phyloP scores from a whole-genome alignment of 2,113 vertebrate species.

The Indicator indicator region DNA sequence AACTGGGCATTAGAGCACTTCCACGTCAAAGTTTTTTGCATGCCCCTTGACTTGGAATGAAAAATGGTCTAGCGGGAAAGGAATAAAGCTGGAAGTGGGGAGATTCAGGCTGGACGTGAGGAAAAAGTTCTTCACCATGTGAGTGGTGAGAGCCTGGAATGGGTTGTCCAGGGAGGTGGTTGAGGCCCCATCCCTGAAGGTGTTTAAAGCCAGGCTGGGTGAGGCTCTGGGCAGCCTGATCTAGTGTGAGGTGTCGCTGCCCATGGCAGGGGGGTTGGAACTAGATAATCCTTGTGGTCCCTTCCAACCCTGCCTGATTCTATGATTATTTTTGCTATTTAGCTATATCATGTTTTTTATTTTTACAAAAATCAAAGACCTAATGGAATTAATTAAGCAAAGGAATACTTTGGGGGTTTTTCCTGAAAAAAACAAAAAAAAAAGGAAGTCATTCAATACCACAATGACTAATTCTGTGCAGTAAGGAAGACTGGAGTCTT shows the following conservation, averaged over 20 bases:
- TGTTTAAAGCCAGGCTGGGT: too few relatives aligned
- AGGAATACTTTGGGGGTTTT: neutral
- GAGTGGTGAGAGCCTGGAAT: too few relatives aligned
- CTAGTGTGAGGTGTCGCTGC: too few relatives aligned
- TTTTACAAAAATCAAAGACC: neutral
- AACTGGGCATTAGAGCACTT: neutral
- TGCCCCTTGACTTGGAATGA: neutral
- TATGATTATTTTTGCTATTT: neutral
- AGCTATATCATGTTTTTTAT: neutral
- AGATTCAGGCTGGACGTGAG: too few relatives aligned
- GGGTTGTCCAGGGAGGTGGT: too few relatives aligned
- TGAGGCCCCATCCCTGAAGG: too few relatives aligned
- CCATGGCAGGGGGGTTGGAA: too few relatives aligned
- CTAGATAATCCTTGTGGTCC: too few relatives aligned
- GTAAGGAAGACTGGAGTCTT: neutral
- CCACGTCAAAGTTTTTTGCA: neutral
- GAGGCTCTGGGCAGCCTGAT: too few relatives aligned
- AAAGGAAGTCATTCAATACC: neutral
- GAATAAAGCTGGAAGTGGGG: too few relatives aligned
- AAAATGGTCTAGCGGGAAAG: neutral
- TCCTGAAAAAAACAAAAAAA: neutral
- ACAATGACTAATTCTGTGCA: neutral
- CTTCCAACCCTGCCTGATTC: neutral
- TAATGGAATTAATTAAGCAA: neutral
- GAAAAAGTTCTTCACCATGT: too few relatives aligned